phyloP scores from a whole-genome alignment of 2,888 invertebrate genomes.

The Periphyllus acericola region DNA sequence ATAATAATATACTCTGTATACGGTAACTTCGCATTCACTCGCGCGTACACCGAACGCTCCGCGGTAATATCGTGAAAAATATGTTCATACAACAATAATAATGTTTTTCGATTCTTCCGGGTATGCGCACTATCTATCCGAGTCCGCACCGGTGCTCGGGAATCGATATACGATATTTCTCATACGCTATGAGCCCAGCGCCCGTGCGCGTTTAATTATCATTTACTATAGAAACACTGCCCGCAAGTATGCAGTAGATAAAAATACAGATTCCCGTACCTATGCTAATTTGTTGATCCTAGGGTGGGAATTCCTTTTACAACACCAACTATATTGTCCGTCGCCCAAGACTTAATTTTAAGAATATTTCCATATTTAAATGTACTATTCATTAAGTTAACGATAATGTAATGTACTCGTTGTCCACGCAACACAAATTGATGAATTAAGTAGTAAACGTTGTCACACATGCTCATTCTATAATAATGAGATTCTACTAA shows the following conservation, averaged over 20 bases:
- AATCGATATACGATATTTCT: too few species aligned
- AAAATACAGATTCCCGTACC: neutral
- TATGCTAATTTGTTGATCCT: neutral
- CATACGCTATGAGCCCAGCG: too few species aligned
- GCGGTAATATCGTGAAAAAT: too few species aligned
- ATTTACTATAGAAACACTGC: neutral
- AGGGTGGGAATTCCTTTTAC: neutral
- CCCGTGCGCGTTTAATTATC: neutral
- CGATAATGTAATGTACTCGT: neutral
- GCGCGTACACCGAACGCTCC: too few species aligned
- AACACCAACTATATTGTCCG: neutral
- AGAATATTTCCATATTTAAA: neutral
- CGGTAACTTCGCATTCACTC: too few species aligned
- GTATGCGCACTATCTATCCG: too few species aligned
- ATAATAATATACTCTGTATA: too few species aligned
- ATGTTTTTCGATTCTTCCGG: too few species aligned
- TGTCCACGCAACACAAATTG: neutral
- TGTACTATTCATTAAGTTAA: neutral
- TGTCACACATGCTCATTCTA: neutral
- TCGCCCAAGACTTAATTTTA: neutral
- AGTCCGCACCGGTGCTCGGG: too few species aligned
- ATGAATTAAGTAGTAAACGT: neutral
- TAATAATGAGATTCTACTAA: neutral
- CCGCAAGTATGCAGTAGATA: too few species aligned
- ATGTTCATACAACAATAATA: too few species aligned